Percentiles rank a stretch among this genome's conserved stretches.
Conservation (phyloP, 1,140 invertebrate species). For the Drosophila kepulauana region DNA sequence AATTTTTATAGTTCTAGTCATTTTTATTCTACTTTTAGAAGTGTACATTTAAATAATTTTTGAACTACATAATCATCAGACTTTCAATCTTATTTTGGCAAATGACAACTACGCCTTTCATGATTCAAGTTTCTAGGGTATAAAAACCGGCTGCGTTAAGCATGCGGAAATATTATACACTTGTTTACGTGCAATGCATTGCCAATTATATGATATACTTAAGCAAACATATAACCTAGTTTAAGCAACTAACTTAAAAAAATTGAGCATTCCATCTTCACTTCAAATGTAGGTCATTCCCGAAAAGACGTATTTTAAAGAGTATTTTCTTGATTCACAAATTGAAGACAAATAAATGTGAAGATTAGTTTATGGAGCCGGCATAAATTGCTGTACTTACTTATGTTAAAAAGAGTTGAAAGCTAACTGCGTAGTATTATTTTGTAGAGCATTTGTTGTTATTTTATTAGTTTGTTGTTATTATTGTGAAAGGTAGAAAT, state of each 20-base stretch:
- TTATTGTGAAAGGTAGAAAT: constrained; percentile 22
- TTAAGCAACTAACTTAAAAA: not conserved
- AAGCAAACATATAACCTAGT: constrained; percentile 7
- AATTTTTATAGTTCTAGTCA: no score
- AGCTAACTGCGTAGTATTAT: constrained; percentile 31
- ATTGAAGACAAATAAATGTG: not conserved
- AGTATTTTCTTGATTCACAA: not conserved
- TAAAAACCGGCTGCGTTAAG: constrained; percentile 33
- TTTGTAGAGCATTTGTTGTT: constrained; percentile 12
- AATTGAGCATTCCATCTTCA: not conserved
- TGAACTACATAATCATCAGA: not conserved
- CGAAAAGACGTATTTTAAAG: not conserved
- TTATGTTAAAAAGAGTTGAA: not conserved
- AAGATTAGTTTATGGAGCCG: not conserved
- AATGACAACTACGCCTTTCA: not conserved
- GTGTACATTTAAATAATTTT: not conserved
- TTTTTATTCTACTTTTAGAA: no score
- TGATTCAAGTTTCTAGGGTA: constrained; percentile 10
- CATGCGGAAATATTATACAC: constrained; percentile 41
- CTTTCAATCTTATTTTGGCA: no score
- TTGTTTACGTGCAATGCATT: constrained; percentile 26
- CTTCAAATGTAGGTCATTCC: constrained; percentile 1
- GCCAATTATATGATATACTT: constrained; percentile 31
- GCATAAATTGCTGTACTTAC: not conserved
- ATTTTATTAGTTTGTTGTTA: constrained; percentile 3